Conservation (phyloP, 2,113 vertebrate genomes). For the Tichodroma muraria region DNA sequence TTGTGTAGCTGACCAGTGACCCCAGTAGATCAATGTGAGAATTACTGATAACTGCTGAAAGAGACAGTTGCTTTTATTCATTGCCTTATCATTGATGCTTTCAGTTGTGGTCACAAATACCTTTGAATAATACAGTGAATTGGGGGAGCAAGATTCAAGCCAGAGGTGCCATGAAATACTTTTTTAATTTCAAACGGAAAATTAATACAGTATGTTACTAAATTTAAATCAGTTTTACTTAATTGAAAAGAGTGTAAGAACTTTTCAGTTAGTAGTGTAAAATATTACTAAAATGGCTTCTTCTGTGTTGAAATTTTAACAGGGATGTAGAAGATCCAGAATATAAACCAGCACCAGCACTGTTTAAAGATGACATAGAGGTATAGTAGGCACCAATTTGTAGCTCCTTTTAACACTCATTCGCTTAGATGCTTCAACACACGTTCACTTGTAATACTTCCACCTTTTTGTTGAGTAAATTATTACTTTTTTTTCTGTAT, state of each 20-base stretch:
- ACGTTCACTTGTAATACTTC: not conserved
- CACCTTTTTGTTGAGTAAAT: not conserved
- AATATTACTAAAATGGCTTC: not conserved
- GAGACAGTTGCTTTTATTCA: not conserved
- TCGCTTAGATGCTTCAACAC: not conserved
- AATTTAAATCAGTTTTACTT: not conserved
- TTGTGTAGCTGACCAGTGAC: constrained; percentile 5
- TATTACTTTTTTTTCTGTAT: not conserved
- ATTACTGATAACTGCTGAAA: not conserved
- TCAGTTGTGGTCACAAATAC: not conserved
- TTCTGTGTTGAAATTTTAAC: constrained; percentile 50
- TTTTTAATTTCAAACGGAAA: not conserved
- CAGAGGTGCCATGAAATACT: not conserved
- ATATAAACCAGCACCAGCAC: constrained; percentile 94
- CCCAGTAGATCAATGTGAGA: not conserved
- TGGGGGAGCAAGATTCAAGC: not conserved
- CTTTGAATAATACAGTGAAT: not conserved
- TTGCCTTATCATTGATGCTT: not conserved
- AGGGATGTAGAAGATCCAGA: constrained; percentile 98
- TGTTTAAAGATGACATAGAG: constrained; percentile 97
- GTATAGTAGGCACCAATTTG: constrained; percentile 60
- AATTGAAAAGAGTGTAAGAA: not conserved
- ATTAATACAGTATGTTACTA: not conserved
- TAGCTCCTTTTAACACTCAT: not conserved
- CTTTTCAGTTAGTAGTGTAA: not conserved